Evolutionary conservation across 1,140 invertebrate genomes (phyloP).

Genomic region (Orius insidiosus): DNA sequence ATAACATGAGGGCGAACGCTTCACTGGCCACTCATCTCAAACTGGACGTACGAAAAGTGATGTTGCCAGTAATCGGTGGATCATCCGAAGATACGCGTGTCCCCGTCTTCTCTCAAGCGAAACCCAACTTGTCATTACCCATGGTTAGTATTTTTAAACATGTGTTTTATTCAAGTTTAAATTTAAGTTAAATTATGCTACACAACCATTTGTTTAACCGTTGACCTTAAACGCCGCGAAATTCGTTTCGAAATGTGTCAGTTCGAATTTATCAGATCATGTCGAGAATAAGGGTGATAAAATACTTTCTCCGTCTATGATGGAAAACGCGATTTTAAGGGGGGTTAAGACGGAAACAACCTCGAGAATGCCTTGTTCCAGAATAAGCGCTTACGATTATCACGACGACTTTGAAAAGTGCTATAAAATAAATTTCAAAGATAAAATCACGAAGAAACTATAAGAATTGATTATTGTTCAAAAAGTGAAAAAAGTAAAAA

Average conservation of each 20-base stretch:
- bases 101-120: constrained; percentile 57
- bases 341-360: too few relatives aligned
- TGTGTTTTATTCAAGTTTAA: not conserved
- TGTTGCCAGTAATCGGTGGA: constrained; percentile 69
- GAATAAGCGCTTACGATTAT: too few relatives aligned
- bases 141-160: constrained; percentile 1
- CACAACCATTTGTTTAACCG: not conserved
- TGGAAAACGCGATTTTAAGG: too few relatives aligned
- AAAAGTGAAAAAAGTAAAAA: too few relatives aligned
- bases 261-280: not conserved
- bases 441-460: too few relatives aligned
- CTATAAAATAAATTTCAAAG: too few relatives aligned
- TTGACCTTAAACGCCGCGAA: not conserved
- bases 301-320: not conserved
- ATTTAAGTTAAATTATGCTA: not conserved
- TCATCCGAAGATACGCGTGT: constrained; percentile 60
- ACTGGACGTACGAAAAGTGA: constrained; percentile 43
- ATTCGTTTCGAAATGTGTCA: not conserved
- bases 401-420: too few relatives aligned
- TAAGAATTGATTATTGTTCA: too few relatives aligned
- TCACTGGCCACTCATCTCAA: constrained; percentile 35
- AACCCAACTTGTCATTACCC: not conserved
- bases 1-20: constrained; percentile 60
- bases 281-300: not conserved
- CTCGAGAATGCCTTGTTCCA: too few relatives aligned